Evolutionary conservation across 2,113 vertebrate species (phyloP), one percentile per base, ranked within the genome.

Genomic region (Daphoenositta chrysoptera): DNA sequence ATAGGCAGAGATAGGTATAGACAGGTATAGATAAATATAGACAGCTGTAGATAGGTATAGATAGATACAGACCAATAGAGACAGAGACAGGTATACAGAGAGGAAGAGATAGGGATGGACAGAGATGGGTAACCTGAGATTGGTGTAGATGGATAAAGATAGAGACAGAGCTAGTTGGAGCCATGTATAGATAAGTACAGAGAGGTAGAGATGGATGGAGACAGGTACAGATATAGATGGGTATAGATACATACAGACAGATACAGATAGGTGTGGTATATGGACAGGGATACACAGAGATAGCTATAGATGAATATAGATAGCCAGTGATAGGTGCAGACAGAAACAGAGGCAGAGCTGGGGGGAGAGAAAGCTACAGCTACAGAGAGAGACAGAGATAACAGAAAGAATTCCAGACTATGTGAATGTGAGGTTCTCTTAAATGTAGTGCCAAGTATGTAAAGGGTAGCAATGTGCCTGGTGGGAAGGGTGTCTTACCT

Each of bases 221-320:
- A 11, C 10, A 45, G 27, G 17, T 14, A 33, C 6, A 11, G 40
- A 9, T 28, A 7, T 3, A 65, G 16, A 23, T 2, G 50, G 45
- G 30, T 30, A 4, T 2, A 14, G 39, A 61, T 19, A 37, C 7
- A 17, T 11, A 50, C 2, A 42, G 35, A 20, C 21, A 26, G 31
- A 11, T 7, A 19, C 0, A n/a, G 35, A 30, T 0, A n/a, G 37
- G 16, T 27, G 13, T 12, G 37, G 16, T 27, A 19, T 12, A 28
- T 8, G 24, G 33, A 10, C 15, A 31, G 20, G 30, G 28, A 44
- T 3, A 22, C 18, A 39, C 15, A 40, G 6, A 54, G 28, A 11
- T 2, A 64, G 61, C 28, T 33, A 6, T 4, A 23, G 16, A 45
- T 28, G 18, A 39, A 18, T 6, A 37, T 11, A 39, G 48, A 9